Base-by-base conservation (phyloP, 2,113 vertebrate species). In the Terrapene triunguis region DNA sequence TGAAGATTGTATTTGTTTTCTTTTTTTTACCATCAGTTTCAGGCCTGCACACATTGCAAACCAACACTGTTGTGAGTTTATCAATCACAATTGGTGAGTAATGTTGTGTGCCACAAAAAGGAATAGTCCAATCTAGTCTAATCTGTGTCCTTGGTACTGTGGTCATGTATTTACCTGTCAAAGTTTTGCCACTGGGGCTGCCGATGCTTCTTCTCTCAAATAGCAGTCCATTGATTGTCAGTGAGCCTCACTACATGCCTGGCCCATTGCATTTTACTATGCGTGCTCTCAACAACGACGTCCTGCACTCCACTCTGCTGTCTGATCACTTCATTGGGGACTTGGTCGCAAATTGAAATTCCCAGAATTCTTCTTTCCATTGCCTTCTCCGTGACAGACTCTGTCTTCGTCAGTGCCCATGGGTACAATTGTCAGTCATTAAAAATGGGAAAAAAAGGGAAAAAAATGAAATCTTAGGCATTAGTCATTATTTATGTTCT, bases 61-160 rank as follows among this genome's bases (percentile, higher is more conserved):
- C 47, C 35, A 0, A 0, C 1, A 27, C 0, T 0, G 0, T 9
- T 21, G 79, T 35, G 88, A 8, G 32, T 87, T 93, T 88, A 19
- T 86, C n/a, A 69, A 9, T 48, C 12, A 0, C 16, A 59, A 44
- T 32, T 0, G 0, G 5, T 35, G 13, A n/a, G 13, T 51, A 22
- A 62, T 13, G 1, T 48, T 76, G 12, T 13, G 0, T 16, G 12
- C 27, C 2, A 2, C 25, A 44, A 55, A 25, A 81, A 87, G 54
- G 44, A 89, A 6, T 0, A 0, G 3, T 82, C 7, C 17, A 5
- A 24, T 59, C 79, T 59, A 27, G 42, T 78, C 12, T 47, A 80
- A 79, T 22, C 38, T 38, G 2, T 54, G 2, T 3, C n/a, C 35
- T 85, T 16, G 65, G 4, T 32, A 10, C 44, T 84, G 72, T 0